Evolutionary conservation across 2,888 invertebrate genomes (phyloP), one percentile per base, ranked within the genome.

Genomic region (Drosophila neotestacea): DNA sequence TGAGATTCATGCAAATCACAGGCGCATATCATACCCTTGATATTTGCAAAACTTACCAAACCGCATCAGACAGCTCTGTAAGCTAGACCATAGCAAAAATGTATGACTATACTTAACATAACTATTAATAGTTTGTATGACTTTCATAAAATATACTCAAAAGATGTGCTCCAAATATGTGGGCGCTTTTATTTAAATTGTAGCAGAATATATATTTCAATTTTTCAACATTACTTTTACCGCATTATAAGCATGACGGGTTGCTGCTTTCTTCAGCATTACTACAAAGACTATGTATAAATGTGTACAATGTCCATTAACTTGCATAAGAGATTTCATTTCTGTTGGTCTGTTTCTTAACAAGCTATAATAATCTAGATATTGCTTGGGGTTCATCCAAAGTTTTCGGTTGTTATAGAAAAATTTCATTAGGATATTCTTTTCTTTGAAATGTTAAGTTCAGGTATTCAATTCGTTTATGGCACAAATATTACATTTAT

Each of bases 121-220:
- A 32, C 13, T 30, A 42, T 30, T 47, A 27, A 48, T 22, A 55
- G 60, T 62, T 73, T 63, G 13, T 56, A 70, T 46, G n/a, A 10
- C 6, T 52, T 66, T 62, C 39, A 41, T 63, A 71, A 42, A 69
- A 64, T 72, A 52, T 42, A 55, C 30, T 36, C 41, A 48, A 36
- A 13, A 48, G 51, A 39, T 70, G 58, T 56, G 66, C 54, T 79
- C 52, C 79, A 61, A 75, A 59, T 51, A n/a, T 67, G 46, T 48
- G 30, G 50, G 34, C 55, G 27, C 52, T 63, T 79, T 87, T 88
- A 82, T 82, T 88, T 38, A 70, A 79, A 76, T 70, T 74, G 55
- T 87, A 81, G 68, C 79, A 89, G 82, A 89, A 89, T 84, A 88
- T 88, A 88, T 78, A 56, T 81, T 77, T 70, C 36, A 60, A 65